Evolutionary conservation across 2,888 invertebrate species (phyloP).

Genomic region (Alentia gelatinosa): DNA sequence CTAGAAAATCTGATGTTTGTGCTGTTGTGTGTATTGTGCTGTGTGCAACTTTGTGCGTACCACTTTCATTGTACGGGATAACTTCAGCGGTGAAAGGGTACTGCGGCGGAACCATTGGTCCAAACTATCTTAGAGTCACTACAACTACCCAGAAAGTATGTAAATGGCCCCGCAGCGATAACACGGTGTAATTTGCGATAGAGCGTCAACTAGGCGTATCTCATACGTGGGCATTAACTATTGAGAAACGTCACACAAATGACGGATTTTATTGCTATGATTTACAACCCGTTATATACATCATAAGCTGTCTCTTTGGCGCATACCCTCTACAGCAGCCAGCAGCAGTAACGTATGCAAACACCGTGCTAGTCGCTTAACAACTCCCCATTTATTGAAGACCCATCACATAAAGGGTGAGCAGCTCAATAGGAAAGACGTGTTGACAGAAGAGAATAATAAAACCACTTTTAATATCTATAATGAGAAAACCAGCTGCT

Average conservation of each 20-base stretch:
- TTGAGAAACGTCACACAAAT: neutral
- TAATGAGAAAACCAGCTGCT: neutral
- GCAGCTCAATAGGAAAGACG: neutral
- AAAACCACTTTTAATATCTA: neutral
- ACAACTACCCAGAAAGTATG: neutral
- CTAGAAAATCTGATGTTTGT: neutral
- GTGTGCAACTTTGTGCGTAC: neutral
- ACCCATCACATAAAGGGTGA: neutral
- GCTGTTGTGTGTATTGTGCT: neutral
- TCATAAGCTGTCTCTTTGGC: neutral
- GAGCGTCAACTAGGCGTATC: neutral
- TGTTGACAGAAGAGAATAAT: neutral
- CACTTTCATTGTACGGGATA: constrained; percentile 10
- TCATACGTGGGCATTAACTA: neutral
- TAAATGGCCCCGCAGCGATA: neutral
- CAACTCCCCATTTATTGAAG: neutral
- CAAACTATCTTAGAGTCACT: neutral
- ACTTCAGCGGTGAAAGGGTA: neutral
- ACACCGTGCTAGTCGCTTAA: neutral
- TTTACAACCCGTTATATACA: neutral
- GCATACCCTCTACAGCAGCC: neutral
- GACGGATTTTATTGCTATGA: neutral
- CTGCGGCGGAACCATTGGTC: neutral
- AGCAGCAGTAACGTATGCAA: neutral
- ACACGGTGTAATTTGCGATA: neutral